Evolutionary conservation across 2,888 invertebrate genomes (phyloP).

Genomic region (Noctua janthina): DNA sequence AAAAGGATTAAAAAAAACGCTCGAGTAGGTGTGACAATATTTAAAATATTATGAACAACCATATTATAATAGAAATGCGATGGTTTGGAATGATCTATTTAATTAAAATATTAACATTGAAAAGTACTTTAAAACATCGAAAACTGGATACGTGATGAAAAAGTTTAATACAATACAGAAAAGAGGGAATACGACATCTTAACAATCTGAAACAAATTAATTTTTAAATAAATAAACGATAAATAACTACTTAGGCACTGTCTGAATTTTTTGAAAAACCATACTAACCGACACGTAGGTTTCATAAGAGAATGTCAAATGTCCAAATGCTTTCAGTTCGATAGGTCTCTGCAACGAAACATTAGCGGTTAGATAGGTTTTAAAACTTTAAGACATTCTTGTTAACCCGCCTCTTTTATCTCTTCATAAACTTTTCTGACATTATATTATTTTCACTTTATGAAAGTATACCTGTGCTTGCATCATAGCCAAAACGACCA

Average conservation of each 20-base stretch:
- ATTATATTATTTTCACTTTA: background rate
- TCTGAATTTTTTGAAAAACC: background rate
- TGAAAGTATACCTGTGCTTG: slow-evolving; percentile 65
- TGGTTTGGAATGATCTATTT: background rate
- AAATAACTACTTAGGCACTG: background rate
- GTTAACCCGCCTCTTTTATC: too few relatives aligned
- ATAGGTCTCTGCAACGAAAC: slow-evolving; percentile 39
- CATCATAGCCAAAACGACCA: slow-evolving; percentile 64
- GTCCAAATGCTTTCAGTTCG: slow-evolving; percentile 48
- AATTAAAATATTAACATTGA: background rate
- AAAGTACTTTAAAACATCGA: background rate
- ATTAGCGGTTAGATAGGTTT: background rate
- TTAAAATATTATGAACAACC: background rate
- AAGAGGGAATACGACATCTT: slow-evolving; percentile 49
- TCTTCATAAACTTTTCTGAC: background rate
- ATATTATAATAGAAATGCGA: background rate
- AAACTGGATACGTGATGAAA: background rate
- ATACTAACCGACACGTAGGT: slow-evolving; percentile 44
- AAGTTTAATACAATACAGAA: slow-evolving; percentile 33
- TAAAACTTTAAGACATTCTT: background rate
- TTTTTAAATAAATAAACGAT: background rate
- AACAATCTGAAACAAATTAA: slow-evolving; percentile 47
- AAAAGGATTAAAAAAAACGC: background rate
- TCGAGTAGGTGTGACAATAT: background rate
- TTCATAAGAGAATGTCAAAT: slow-evolving; percentile 49